Conservation (phyloP, 2,888 invertebrate genomes). For the Cremastinae sp. region DNA sequence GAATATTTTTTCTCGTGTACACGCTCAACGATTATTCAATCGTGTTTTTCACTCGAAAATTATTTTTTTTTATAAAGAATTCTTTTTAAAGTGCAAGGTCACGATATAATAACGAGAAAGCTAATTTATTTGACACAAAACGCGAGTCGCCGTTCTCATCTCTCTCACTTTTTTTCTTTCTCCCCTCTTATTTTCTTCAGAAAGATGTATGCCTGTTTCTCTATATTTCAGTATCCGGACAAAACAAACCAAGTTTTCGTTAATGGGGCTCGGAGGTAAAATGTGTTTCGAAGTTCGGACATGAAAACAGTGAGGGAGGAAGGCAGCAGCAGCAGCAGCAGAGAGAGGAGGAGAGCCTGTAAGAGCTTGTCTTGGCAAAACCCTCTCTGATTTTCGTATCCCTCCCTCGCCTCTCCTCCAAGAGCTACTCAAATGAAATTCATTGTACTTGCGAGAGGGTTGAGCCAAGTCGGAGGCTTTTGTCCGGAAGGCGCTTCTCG, state of each 20-base stretch:
- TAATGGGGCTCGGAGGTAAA: slow-evolving; percentile 70
- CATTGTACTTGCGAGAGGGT: slow-evolving; percentile 66
- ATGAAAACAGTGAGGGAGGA: not conserved
- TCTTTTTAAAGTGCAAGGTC: too few relatives aligned
- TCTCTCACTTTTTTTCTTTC: too few relatives aligned
- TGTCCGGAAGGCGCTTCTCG: slow-evolving; percentile 68
- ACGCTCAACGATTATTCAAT: too few relatives aligned
- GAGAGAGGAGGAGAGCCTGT: slow-evolving; percentile 15
- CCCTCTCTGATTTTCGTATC: slow-evolving; percentile 23
- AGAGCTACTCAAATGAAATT: slow-evolving; percentile 66
- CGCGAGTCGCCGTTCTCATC: slow-evolving; percentile 49
- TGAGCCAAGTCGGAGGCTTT: slow-evolving; percentile 66
- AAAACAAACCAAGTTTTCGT: slow-evolving; percentile 67
- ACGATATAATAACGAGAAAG: not conserved
- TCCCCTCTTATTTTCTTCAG: slow-evolving; percentile 62
- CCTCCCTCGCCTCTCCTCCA: not conserved
- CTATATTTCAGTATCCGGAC: slow-evolving; percentile 59
- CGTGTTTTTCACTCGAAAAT: not conserved
- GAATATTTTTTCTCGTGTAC: too few relatives aligned
- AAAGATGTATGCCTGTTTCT: too few relatives aligned
- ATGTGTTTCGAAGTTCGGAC: slow-evolving; percentile 68
- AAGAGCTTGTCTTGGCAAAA: slow-evolving; percentile 38
- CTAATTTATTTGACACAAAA: slow-evolving; percentile 60
- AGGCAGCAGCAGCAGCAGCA: not conserved
- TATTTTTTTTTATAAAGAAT: too few relatives aligned